phyloP scores from a whole-genome alignment of 2,888 invertebrate genomes.

The Penaeus monodon region DNA sequence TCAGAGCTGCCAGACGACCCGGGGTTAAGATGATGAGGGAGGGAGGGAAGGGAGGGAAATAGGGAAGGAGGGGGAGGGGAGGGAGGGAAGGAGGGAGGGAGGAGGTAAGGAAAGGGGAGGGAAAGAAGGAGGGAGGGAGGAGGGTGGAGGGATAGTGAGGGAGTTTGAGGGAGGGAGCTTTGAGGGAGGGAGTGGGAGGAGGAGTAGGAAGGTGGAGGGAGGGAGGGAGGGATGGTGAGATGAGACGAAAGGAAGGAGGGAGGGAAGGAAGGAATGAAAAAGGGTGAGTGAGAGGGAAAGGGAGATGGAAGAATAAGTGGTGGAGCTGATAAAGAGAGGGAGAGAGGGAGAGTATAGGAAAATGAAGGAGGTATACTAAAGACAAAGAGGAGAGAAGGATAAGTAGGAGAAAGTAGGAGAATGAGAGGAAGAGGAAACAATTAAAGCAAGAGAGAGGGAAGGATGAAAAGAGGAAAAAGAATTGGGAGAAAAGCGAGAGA shows the following conservation, averaged over 20 bases:
- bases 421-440: no score
- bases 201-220: background rate
- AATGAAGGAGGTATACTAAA: background rate
- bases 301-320: background rate
- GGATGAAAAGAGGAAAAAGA: no score
- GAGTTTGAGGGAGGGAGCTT: background rate
- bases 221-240: background rate
- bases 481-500: no score
- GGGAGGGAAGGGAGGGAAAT: no score
- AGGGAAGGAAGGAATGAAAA: background rate
- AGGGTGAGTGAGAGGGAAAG: background rate
- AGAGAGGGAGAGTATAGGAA: no score
- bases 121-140: no score
- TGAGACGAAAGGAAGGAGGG: background rate
- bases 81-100: background rate
- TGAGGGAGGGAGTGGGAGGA: background rate
- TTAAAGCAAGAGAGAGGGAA: no score
- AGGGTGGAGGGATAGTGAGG: background rate
- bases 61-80: background rate
- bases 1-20: no score
- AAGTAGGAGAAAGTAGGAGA: background rate
- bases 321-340: no score
- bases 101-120: no score
- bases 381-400: background rate
- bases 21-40: no score